Evolutionary conservation across 2,797 vertebrate genomes (phyloP).

Genomic region (Brotula barbata): DNA sequence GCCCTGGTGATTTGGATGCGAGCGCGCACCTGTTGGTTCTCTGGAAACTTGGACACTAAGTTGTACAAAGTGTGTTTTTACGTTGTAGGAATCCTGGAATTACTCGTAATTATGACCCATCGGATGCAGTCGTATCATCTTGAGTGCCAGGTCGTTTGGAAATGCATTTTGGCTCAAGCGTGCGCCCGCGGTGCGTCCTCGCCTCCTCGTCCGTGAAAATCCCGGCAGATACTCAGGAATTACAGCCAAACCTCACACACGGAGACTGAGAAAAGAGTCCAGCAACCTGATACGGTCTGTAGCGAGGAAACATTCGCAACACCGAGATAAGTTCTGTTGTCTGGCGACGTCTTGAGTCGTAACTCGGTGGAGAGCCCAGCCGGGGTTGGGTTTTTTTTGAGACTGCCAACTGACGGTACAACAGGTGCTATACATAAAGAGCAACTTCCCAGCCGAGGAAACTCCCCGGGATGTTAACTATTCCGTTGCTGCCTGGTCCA

Average conservation of each 20-base stretch:
- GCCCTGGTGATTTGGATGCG: conserved; percentile 31
- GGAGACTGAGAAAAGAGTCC: conserved; percentile 27
- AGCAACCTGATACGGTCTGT: conserved; percentile 65
- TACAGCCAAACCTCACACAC: conserved; percentile 41
- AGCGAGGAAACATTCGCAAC: conserved; percentile 43
- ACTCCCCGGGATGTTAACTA: conserved; percentile 79
- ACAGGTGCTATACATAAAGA: conserved; percentile 87
- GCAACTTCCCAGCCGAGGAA: conserved; percentile 74
- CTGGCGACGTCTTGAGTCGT: conserved; percentile 58
- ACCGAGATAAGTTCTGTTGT: conserved; percentile 56
- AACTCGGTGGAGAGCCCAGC: conserved; percentile 54
- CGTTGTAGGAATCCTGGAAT: conserved; percentile 46
- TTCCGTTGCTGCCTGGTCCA: conserved; percentile 62
- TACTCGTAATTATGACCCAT: conserved; percentile 27
- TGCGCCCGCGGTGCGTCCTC: conserved; percentile 53
- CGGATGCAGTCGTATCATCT: conserved; percentile 33
- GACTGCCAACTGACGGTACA: conserved; percentile 80
- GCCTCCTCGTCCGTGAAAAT: conserved; percentile 55
- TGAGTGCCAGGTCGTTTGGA: conserved; percentile 23
- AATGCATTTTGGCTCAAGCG: conserved; percentile 47
- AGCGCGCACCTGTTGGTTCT: conserved; percentile 78
- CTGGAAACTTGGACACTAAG: conserved; percentile 38
- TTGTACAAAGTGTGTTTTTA: conserved; percentile 47
- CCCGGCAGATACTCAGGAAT: conserved; percentile 61
- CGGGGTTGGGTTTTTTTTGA: conserved; percentile 56